Percentiles rank a stretch among this genome's conserved stretches.
Evolutionary conservation across 1,140 invertebrate genomes (phyloP).

Genomic region (Chelonus insularis): DNA sequence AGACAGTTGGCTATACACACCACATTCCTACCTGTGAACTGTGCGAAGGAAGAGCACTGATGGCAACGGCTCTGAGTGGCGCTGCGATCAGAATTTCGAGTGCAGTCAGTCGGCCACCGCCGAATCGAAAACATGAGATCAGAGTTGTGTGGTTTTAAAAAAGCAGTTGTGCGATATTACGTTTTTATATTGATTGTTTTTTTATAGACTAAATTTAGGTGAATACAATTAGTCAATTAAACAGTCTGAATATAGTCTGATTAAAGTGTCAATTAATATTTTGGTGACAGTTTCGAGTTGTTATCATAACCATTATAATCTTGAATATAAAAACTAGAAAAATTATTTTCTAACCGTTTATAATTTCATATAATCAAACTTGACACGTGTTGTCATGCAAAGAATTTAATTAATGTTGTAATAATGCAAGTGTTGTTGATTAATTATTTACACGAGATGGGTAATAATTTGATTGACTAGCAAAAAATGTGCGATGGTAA

Average conservation of each 20-base stretch:
- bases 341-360: no score
- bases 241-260: no score
- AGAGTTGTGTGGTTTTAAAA: neutral
- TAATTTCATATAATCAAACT: neutral
- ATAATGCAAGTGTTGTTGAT: no score
- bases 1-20: neutral
- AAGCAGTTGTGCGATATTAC: neutral
- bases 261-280: no score
- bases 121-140: conserved; percentile 21
- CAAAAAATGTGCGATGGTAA: neutral
- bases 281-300: no score
- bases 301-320: no score
- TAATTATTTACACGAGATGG: no score
- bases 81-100: conserved; percentile 26
- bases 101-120: conserved; percentile 30
- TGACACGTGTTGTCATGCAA: no score
- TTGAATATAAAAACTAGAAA: no score
- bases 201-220: no score
- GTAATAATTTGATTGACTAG: conserved; percentile 12
- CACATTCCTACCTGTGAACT: conserved; percentile 10
- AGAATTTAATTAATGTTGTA: no score
- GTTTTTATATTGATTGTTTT: neutral
- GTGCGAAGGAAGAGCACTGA: neutral
- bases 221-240: no score
- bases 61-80: conserved; percentile 22